Conservation (phyloP, 1,140 invertebrate genomes). For the Gryon sp. region DNA sequence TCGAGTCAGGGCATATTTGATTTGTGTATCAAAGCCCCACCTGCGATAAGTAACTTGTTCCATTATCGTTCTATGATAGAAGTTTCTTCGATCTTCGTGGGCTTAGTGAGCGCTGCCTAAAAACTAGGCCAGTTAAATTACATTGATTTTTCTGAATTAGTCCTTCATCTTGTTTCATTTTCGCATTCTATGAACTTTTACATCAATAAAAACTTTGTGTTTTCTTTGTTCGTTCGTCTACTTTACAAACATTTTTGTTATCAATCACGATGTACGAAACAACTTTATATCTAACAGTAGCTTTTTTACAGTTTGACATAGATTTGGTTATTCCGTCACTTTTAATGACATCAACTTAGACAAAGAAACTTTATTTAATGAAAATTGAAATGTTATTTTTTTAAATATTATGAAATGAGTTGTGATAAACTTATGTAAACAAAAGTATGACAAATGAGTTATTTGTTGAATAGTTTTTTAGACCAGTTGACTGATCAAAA, state of each 20-base stretch:
- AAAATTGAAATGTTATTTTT: too few species aligned
- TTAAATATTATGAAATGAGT: too few species aligned
- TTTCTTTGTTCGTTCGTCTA: too few species aligned
- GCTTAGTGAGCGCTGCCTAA: constrained; percentile 57
- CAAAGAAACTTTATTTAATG: too few species aligned
- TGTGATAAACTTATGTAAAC: too few species aligned
- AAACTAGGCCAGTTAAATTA: constrained; percentile 68
- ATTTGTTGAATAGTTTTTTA: constrained; percentile 6
- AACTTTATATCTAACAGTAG: too few species aligned
- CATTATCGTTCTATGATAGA: constrained; percentile 52
- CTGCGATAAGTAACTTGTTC: constrained; percentile 34
- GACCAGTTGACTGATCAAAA: constrained; percentile 19
- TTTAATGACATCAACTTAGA: too few species aligned
- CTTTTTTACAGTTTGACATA: too few species aligned
- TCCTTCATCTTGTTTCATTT: constrained; percentile 36
- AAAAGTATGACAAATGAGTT: constrained; percentile 6
- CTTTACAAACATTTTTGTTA: too few species aligned
- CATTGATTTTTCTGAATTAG: constrained; percentile 64
- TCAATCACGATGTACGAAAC: too few species aligned
- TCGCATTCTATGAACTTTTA: constrained; percentile 35
- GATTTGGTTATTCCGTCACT: too few species aligned
- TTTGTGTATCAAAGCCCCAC: constrained; percentile 32
- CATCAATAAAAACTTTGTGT: neutral
- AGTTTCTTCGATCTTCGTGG: constrained; percentile 54
- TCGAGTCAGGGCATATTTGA: constrained; percentile 32